Conservation (phyloP, 2,113 vertebrate species). For the Crocuta crocuta region DNA sequence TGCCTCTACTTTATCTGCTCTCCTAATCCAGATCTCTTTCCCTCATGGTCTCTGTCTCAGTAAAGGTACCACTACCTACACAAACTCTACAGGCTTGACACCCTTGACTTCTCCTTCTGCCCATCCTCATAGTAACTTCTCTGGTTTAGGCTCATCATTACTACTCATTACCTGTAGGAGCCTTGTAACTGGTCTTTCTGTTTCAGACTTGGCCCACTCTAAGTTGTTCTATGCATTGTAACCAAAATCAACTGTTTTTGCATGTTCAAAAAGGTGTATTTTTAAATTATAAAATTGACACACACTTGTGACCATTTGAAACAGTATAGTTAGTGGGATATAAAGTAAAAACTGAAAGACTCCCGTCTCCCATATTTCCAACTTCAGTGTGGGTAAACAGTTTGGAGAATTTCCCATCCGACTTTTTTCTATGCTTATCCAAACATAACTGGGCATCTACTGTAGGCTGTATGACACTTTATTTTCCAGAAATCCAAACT, state of each 20-base stretch:
- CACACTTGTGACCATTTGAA: not conserved
- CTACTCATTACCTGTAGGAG: not conserved
- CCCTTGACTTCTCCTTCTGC: not conserved
- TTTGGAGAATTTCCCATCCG: not conserved
- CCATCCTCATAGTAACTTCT: not conserved
- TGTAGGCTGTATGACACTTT: not conserved
- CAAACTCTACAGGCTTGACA: not conserved
- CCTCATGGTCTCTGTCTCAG: not conserved
- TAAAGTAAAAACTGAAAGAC: not conserved
- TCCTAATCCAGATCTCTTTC: not conserved
- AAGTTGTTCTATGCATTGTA: not conserved
- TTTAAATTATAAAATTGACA: slow-evolving; percentile 1
- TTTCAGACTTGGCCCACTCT: not conserved
- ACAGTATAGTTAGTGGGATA: not conserved
- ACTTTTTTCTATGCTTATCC: not conserved
- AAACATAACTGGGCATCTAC: not conserved
- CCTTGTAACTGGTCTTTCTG: not conserved
- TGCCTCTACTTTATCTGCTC: not conserved
- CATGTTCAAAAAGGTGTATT: not conserved
- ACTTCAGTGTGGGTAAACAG: not conserved
- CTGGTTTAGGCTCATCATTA: not conserved
- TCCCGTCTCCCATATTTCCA: not conserved
- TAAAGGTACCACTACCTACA: not conserved
- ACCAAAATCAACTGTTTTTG: not conserved
- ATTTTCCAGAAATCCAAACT: not conserved